Base-by-base conservation (phyloP, 2,797 vertebrate species). In the Enteromius fasciolatus region DNA sequence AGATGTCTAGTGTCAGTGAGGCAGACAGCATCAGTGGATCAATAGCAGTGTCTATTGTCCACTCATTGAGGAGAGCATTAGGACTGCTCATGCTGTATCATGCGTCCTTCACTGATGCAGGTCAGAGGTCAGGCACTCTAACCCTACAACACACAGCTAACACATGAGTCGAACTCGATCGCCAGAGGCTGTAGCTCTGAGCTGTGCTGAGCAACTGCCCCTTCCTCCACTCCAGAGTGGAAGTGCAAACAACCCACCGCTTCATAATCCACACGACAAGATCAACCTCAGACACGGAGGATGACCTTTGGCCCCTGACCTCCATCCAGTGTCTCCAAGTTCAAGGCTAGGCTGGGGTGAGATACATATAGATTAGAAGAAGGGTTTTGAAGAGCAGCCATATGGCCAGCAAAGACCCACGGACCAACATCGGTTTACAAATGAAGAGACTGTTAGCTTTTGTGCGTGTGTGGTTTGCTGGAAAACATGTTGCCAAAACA, bases 11-110 rank as follows among this genome's bases (percentile, higher is more conserved):
- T 91, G 89, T 82, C 90, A 70, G 74, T 84, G 69, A 78, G 61
- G 75, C 70, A 87, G 85, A 89, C 87, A 85, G 79, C 73, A 66
- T 74, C 88, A 88, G 85, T 87, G 81, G 89, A 95, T 95, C 93
- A 92, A 95, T 94, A 94, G 25, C 59, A 85, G 87, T 89, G 87
- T 93, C 92, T 89, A 93, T 92, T 92, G 93, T 94, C 90, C 90
- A 91, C 91, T 91, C 91, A 92, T 93, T 93, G 91, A 91, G 87
- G 79, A 88, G 90, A 87, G 88, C 91, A 93, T 93, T 93, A 95
- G 77, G 20, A 92, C 89, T 91, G 44, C 89, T 90, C 88, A 80
- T 86, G 87, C 88, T 88, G 92, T 69, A 93, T 93, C 94, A 94
- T 89, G 90, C 87, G 87, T 89, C 87, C 83, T 81, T 90, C 88